Conservation (phyloP, 1,140 invertebrate genomes). For the Lutraria rhynchaena region DNA sequence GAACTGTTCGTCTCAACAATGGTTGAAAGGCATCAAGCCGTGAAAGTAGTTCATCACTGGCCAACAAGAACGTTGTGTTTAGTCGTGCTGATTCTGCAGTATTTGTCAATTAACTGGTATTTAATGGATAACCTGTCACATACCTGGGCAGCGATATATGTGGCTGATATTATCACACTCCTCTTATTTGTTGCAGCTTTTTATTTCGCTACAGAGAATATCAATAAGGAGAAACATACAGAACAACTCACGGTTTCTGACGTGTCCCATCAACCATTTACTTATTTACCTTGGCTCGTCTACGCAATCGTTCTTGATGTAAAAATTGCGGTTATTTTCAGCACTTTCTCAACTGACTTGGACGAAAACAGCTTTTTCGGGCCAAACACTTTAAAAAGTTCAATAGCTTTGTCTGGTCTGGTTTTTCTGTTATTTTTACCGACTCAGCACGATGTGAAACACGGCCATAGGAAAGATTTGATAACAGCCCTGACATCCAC, state of each 20-base stretch:
- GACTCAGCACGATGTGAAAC: slow-evolving; percentile 84
- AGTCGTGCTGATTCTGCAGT: slow-evolving; percentile 57
- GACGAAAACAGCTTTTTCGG: slow-evolving; percentile 82
- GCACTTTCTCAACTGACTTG: slow-evolving; percentile 76
- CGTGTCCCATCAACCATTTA: slow-evolving; percentile 79
- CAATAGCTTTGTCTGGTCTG: slow-evolving; percentile 83
- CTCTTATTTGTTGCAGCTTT: slow-evolving; percentile 47
- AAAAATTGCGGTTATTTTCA: slow-evolving; percentile 84
- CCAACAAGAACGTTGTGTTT: slow-evolving; percentile 60
- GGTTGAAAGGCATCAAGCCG: background rate
- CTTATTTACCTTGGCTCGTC: slow-evolving; percentile 84
- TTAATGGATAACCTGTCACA: slow-evolving; percentile 56
- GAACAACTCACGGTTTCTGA: slow-evolving; percentile 21
- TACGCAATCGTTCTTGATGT: slow-evolving; percentile 83
- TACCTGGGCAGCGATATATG: slow-evolving; percentile 51
- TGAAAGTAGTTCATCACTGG: slow-evolving; percentile 54
- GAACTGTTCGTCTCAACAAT: slow-evolving; percentile 9
- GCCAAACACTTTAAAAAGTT: slow-evolving; percentile 84
- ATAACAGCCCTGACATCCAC: slow-evolving; percentile 78
- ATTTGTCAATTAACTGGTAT: slow-evolving; percentile 61
- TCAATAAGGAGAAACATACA: slow-evolving; percentile 23
- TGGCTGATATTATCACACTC: slow-evolving; percentile 57
- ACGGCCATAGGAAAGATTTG: slow-evolving; percentile 81
- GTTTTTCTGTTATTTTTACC: slow-evolving; percentile 85
- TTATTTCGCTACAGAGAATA: slow-evolving; percentile 28